A percentile compares a stretch with the other conserved stretches of the same genome.
Evolutionary conservation across 1,140 invertebrate genomes (phyloP).

Genomic region (Centruroides sculpturatus): DNA sequence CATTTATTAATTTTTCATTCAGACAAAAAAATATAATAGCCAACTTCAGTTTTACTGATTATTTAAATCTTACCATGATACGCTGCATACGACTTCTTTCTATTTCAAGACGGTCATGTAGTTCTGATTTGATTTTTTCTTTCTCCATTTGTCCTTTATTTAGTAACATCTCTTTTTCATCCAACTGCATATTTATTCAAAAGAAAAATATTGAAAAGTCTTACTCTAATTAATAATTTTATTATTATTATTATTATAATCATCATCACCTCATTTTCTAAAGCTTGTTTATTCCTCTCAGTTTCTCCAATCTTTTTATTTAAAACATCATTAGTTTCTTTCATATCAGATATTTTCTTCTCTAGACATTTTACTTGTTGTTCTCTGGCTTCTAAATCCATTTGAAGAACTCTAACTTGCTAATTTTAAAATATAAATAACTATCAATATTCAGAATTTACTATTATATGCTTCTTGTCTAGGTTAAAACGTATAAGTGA

Average conservation of each 20-base stretch:
- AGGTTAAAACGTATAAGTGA: no score
- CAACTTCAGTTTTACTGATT: no score
- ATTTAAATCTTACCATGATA: slow-evolving; percentile 30
- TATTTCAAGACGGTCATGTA: slow-evolving; percentile 14
- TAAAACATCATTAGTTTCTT: slow-evolving; percentile 23
- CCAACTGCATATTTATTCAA: slow-evolving; percentile 21
- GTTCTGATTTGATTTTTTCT: slow-evolving; percentile 20
- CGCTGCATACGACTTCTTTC: slow-evolving; percentile 17
- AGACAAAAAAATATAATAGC: no score
- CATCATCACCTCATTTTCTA: slow-evolving; percentile 28
- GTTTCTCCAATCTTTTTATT: slow-evolving; percentile 27
- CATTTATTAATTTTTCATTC: no score
- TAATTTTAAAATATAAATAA: neutral
- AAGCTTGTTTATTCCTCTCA: slow-evolving; percentile 31
- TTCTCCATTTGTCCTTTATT: slow-evolving; percentile 25
- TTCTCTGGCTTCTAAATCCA: slow-evolving; percentile 23
- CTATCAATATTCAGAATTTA: no score
- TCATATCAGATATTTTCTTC: slow-evolving; percentile 20
- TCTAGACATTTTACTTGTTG: slow-evolving; percentile 23
- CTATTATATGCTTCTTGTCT: no score
- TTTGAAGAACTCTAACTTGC: slow-evolving; percentile 23
- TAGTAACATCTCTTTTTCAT: slow-evolving; percentile 27
- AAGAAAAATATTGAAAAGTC: neutral
- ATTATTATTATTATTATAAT: no score
- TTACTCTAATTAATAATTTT: neutral